Evolutionary conservation across 2,113 vertebrate genomes (phyloP), one percentile per base, ranked within the genome.

Genomic region (Callionymus lyra): DNA sequence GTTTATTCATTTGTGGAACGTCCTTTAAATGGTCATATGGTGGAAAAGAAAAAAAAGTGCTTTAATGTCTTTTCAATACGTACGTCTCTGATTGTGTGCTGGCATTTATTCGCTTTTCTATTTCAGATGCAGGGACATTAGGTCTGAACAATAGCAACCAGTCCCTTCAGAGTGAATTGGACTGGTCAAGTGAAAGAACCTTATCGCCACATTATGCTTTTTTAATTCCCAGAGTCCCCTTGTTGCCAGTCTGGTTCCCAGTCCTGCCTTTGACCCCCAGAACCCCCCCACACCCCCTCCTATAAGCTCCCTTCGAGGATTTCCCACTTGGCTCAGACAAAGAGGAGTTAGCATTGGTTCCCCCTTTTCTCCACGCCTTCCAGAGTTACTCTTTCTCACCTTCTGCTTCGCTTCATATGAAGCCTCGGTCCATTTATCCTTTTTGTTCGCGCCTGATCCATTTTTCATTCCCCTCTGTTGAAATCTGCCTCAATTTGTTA

Each of bases 121-220:
- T 40, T 65, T 64, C 52, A 68, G 69, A 55, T 42, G 37, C 44
- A 46, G 60, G 60, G 55, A 59, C 51, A 62, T 47, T 62, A 34
- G 51, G 31, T 34, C 38, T 27, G 54, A 61, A 84, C 77, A 84
- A 81, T 79, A 54, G 64, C 50, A 38, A 39, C 38, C 53, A 53
- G 72, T 74, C 68, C 70, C 52, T 71, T 66, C 36, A 51, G 31
- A 65, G 65, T 70, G 51, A 66, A 62, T 78, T 41, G n/a, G 55
- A 74, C 59, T 55, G 65, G 68, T 70, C 61, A 56, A 62, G 46
- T 82, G 66, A 84, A 85, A 77, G 60, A 53, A 73, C 70, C 68
- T 63, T 72, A 79, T 72, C 63, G 45, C 35, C 72, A 71, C 57
- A 74, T 72, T 80, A 72, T 76, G 53, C 73, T 73, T 72, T 70